phyloP scores from a whole-genome alignment of 2,113 vertebrate genomes.

The Rhynchopsitta pachyrhyncha region DNA sequence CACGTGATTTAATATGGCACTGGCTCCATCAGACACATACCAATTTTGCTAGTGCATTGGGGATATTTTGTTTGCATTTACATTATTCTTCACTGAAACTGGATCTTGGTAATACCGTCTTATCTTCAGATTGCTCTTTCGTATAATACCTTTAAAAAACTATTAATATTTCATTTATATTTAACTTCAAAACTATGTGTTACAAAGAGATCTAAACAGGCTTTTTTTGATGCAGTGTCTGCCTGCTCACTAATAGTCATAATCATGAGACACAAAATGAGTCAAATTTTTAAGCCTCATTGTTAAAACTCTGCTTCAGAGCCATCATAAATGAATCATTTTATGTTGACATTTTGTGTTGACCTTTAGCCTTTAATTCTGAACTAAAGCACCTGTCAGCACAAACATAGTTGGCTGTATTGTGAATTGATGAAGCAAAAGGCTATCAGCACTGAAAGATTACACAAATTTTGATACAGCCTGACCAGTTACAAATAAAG shows the following conservation, averaged over 20 bases:
- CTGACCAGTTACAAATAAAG: constrained; percentile 33
- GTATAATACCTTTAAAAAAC: constrained; percentile 17
- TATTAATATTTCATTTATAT: constrained; percentile 51
- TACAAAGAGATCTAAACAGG: constrained; percentile 45
- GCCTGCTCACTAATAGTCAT: constrained; percentile 62
- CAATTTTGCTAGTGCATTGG: neutral
- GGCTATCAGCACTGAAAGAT: constrained; percentile 49
- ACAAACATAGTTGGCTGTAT: constrained; percentile 30
- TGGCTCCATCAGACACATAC: neutral
- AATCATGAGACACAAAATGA: constrained; percentile 58
- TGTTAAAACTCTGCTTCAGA: constrained; percentile 63
- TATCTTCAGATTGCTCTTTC: constrained; percentile 13
- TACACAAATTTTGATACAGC: constrained; percentile 49
- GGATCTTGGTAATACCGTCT: neutral
- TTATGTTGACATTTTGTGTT: constrained; percentile 37
- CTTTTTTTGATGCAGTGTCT: constrained; percentile 29
- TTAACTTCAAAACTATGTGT: constrained; percentile 13
- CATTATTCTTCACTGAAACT: neutral
- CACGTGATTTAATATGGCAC: constrained; percentile 34
- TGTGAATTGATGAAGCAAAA: constrained; percentile 55
- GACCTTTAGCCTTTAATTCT: constrained; percentile 56
- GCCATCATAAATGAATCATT: constrained; percentile 50
- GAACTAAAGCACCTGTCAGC: constrained; percentile 44
- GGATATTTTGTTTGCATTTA: neutral
- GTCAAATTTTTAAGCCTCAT: constrained; percentile 63